Conservation (phyloP, 2,797 vertebrate genomes). For the Falco naumanni region DNA sequence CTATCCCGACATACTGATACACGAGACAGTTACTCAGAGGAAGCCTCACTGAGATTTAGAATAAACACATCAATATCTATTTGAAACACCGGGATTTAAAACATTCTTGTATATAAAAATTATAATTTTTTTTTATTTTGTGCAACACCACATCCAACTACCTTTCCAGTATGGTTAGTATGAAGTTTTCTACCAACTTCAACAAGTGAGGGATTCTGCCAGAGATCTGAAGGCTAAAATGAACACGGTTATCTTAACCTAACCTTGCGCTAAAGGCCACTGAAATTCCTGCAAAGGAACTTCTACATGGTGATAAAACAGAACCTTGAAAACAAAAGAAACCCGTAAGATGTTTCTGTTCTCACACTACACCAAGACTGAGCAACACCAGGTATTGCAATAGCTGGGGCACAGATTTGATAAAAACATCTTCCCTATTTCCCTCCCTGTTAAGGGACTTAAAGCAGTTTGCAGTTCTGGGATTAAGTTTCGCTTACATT, state of each 20-base stretch:
- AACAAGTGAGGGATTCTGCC: neutral
- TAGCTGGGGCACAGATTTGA: neutral
- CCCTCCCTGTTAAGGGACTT: neutral
- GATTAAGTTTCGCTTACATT: neutral
- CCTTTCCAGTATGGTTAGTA: neutral
- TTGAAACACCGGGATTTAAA: neutral
- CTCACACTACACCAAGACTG: neutral
- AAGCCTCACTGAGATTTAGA: neutral
- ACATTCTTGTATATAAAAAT: neutral
- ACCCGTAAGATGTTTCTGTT: neutral
- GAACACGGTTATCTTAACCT: neutral
- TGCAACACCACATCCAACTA: neutral
- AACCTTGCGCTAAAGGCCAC: neutral
- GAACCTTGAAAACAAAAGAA: neutral
- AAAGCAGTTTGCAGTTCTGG: neutral
- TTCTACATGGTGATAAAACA: neutral
- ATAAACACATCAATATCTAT: neutral
- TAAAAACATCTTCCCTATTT: neutral
- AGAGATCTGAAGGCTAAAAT: neutral
- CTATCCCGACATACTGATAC: neutral
- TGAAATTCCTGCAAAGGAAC: neutral
- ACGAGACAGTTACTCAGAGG: accelerated
- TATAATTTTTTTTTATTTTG: neutral
- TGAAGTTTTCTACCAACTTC: neutral
- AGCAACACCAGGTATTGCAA: neutral